These are phyloP conservation scores for Cavia aperea DNA, from an alignment of 2,113 vertebrate species.

Conservation along the genomic window DNA sequence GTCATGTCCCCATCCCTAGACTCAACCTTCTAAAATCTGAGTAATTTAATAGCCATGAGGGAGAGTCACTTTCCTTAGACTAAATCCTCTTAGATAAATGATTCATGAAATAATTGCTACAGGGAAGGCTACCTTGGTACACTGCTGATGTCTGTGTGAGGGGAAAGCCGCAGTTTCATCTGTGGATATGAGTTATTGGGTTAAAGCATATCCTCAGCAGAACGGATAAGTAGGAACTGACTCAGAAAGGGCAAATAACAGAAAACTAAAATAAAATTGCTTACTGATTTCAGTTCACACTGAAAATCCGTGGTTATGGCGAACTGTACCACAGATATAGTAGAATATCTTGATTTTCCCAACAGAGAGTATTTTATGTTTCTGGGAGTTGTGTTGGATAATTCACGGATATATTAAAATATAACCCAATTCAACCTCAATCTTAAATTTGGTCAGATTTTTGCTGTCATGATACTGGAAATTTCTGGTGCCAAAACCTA, in stretches of 20 bases:
- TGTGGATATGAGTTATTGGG: background rate
- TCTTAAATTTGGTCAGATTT: slow-evolving; percentile 40
- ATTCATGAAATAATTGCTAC: slow-evolving; percentile 14
- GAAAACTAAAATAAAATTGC: slow-evolving; percentile 49
- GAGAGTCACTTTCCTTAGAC: background rate
- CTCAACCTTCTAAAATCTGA: background rate
- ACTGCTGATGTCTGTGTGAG: background rate
- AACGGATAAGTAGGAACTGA: background rate
- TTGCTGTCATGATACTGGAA: slow-evolving; percentile 23
- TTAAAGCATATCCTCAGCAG: background rate
- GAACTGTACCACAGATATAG: slow-evolving; percentile 23
- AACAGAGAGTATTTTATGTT: slow-evolving; percentile 42
- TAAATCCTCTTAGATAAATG: background rate
- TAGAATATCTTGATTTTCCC: slow-evolving; percentile 56
- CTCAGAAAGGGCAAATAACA: background rate
- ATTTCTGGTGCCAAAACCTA: background rate
- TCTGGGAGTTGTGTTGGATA: background rate
- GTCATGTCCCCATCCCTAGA: background rate
- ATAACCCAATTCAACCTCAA: background rate
- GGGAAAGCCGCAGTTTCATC: background rate
- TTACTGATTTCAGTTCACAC: slow-evolving; percentile 35
- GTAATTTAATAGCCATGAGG: background rate
- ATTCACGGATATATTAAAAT: slow-evolving; percentile 35
- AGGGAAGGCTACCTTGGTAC: background rate
- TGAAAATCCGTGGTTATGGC: slow-evolving; percentile 22